phyloP scores from a whole-genome alignment of 2,797 vertebrate species.

The Galaxias olidus region DNA sequence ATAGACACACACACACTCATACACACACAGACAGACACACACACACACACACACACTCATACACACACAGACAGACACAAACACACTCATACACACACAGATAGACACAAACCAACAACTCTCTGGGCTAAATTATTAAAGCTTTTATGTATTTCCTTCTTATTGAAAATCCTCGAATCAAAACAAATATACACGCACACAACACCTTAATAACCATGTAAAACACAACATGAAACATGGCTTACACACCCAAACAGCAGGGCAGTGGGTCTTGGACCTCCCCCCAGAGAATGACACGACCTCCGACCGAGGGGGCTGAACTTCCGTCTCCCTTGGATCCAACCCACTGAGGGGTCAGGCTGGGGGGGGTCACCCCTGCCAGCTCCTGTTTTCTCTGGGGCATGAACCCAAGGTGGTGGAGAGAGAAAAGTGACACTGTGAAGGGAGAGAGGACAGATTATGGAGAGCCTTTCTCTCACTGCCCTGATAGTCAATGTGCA shows the following conservation, averaged over 20 bases:
- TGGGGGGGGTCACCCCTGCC: conserved; percentile 46
- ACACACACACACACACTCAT: conserved; percentile 9
- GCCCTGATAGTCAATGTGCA: conserved; percentile 18
- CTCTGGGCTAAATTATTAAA: too few species aligned
- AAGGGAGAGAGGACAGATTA: conserved; percentile 37
- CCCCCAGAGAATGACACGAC: conserved; percentile 55
- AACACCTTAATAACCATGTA: conserved; percentile 1
- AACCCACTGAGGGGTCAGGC: conserved; percentile 21
- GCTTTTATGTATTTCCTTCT: too few species aligned
- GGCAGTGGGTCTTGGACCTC: conserved; percentile 3
- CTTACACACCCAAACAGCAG: conserved; percentile 19
- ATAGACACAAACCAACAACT: conserved; percentile 17
- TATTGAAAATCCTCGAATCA: neutral
- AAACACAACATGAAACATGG: neutral
- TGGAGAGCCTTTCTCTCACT: conserved; percentile 14
- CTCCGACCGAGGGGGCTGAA: conserved; percentile 63
- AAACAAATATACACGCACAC: neutral
- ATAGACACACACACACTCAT: neutral
- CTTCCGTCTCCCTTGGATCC: conserved; percentile 49
- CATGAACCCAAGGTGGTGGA: conserved; percentile 57
- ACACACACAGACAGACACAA: too few species aligned
- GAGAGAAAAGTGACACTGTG: conserved; percentile 46
- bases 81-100: conserved; percentile 26
- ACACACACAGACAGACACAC: neutral
- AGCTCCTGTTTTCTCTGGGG: conserved; percentile 56